Evolutionary conservation across 2,797 vertebrate species (phyloP), one percentile per base, ranked within the genome.

Genomic region (Enteromius mattozi): DNA sequence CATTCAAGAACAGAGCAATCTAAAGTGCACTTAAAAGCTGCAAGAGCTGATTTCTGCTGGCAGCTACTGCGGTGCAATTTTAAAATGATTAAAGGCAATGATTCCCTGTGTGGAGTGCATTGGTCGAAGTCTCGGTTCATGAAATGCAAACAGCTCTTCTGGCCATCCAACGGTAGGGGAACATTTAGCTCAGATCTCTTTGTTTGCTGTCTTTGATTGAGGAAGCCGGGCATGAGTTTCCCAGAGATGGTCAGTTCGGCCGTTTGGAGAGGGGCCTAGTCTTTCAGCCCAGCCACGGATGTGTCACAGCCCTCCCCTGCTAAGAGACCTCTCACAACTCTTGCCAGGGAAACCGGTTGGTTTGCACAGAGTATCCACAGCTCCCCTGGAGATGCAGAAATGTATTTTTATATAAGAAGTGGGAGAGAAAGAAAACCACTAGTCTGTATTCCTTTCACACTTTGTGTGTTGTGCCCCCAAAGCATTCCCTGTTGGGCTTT

Each of bases 401-500:
- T 83, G 3, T n/a, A 76, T 83, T 83, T 83, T 75, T 75, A 13
- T 82, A 47, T 47, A 77, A 86, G 69, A 27, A 80, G 69, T 82
- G 80, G 27, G 63, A 2, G n/a, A 81, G 83, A 82, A 85, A 86
- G 66, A 63, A 78, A 86, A 83, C 21, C 56, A 10, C 19, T 63
- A 77, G 89, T 83, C 85, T 83, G 66, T 90, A 88, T 87, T 91
- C 85, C 75, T 65, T 86, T 88, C 85, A 85, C 76, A 81, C 71
- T 78, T 70, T 56, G 2, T 56, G 2, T 86, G 78, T 81, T 81
- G 69, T 79, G 79, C 85, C 81, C 92, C 86, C 75, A 88, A 85
- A 89, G 85, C 88, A 87, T 88, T 89, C 91, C 89, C 88, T 83
- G 81, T 68, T 30, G 85, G 81, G 88, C 87, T 65, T 37, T 59